Percentiles rank a stretch among this genome's conserved stretches.
Evolutionary conservation across 2,113 vertebrate species (phyloP).

Genomic region (Corythornis vintsioides): DNA sequence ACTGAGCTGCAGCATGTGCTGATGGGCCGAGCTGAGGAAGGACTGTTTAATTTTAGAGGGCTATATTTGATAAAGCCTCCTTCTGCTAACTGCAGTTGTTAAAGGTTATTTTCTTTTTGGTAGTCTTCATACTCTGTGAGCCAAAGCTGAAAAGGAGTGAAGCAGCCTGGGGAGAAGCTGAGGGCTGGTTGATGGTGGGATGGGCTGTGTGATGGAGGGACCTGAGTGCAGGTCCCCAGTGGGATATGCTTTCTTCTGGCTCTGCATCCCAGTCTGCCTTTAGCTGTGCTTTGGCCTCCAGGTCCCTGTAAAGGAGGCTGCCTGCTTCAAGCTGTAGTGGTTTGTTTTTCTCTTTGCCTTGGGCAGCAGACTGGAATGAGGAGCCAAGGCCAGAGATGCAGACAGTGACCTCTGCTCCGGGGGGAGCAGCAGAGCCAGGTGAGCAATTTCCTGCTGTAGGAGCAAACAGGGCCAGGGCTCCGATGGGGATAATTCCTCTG

Average conservation of each 20-base stretch:
- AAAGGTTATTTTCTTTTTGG: background rate
- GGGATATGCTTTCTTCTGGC: fast-evolving
- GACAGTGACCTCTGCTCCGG: background rate
- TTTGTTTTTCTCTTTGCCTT: background rate
- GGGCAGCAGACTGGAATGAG: background rate
- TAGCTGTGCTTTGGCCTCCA: background rate
- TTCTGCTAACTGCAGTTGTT: background rate
- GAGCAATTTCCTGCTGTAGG: constrained; percentile 1
- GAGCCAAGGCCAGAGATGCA: background rate
- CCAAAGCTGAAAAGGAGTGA: background rate
- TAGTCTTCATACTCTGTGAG: background rate
- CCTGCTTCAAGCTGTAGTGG: background rate
- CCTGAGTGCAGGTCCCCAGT: background rate
- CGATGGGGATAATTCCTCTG: background rate
- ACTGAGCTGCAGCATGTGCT: background rate
- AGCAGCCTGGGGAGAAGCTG: background rate
- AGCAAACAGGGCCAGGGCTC: background rate
- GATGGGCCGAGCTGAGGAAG: background rate
- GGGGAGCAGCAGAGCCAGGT: background rate
- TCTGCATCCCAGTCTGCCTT: background rate
- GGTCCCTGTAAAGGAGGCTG: background rate
- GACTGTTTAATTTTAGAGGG: background rate
- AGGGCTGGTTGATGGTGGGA: fast-evolving
- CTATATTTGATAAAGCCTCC: background rate
- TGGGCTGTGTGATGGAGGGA: background rate